Evolutionary conservation across 2,888 invertebrate species (phyloP).

Genomic region (Meghimatium bilineatum): DNA sequence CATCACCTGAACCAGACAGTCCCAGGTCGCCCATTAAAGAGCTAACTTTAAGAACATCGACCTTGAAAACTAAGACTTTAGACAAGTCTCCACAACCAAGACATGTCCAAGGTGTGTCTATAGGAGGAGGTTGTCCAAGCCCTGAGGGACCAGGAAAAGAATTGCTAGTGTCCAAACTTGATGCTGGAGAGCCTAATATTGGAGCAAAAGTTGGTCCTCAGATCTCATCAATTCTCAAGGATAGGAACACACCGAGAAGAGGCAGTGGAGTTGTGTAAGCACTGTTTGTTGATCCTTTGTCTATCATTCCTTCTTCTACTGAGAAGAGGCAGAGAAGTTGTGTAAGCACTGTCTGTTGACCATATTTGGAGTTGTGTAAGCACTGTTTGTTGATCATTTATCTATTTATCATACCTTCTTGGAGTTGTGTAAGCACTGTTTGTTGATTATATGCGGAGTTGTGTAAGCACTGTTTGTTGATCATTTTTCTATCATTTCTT

Average conservation of each 20-base stretch:
- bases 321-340: too few relatives aligned
- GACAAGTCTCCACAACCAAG: conserved; percentile 41
- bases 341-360: too few relatives aligned
- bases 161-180: conserved; percentile 57
- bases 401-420: too few relatives aligned
- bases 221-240: conserved; percentile 64
- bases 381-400: too few relatives aligned
- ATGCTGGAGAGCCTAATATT: conserved; percentile 49
- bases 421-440: too few relatives aligned
- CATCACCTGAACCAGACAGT: conserved; percentile 57
- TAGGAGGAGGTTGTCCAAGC: conserved; percentile 4
- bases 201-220: conserved; percentile 53
- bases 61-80: conserved; percentile 7
- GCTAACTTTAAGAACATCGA: conserved; percentile 40
- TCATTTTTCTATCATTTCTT: too few relatives aligned
- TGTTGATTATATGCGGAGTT: too few relatives aligned
- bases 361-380: too few relatives aligned
- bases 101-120: conserved; percentile 12
- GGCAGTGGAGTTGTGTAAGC: conserved; percentile 63
- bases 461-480: too few relatives aligned
- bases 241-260: conserved; percentile 62
- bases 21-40: conserved; percentile 61
- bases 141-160: conserved; percentile 54
- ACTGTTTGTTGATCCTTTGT: too few relatives aligned
- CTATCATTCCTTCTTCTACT: too few relatives aligned